Conservation (phyloP, 1,140 invertebrate genomes). For the Cotesia typhae region DNA sequence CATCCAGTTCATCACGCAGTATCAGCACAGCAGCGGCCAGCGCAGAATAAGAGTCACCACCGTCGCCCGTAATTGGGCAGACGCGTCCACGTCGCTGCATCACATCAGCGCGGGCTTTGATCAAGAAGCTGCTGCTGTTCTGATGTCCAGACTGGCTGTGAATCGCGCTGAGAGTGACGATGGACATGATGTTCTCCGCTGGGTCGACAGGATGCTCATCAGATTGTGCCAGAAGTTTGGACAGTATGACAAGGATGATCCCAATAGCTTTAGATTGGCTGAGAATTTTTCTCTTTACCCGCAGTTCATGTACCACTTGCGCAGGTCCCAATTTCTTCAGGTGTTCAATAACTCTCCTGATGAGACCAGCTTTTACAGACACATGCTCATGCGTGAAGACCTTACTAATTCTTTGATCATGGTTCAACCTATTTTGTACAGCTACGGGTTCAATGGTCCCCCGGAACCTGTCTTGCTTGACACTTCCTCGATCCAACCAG, state of each 20-base stretch:
- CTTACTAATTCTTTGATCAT: conserved; percentile 97
- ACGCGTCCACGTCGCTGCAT: conserved; percentile 80
- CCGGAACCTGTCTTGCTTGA: conserved; percentile 97
- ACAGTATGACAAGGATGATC: conserved; percentile 97
- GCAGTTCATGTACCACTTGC: conserved; percentile 99
- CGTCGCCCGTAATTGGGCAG: conserved; percentile 92
- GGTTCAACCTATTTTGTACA: conserved; percentile 99
- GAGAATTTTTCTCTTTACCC: conserved; percentile 99
- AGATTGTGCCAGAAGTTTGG: conserved; percentile 99
- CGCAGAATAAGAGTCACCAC: conserved; percentile 96
- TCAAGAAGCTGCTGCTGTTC: conserved; percentile 95
- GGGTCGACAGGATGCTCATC: conserved; percentile 98
- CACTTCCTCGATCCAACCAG: conserved; percentile 96
- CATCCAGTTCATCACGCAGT: conserved; percentile 98
- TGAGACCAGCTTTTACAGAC: conserved; percentile 98
- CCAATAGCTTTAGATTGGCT: conserved; percentile 92
- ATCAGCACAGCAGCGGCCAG: conserved; percentile 97
- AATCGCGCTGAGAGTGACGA: conserved; percentile 96
- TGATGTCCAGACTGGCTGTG: conserved; percentile 96
- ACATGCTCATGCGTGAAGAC: conserved; percentile 97
- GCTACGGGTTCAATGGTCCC: conserved; percentile 97
- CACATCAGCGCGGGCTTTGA: conserved; percentile 94
- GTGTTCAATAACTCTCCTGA: conserved; percentile 99
- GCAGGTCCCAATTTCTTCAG: conserved; percentile 98
- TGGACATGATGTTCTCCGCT: conserved; percentile 95